phyloP scores from a whole-genome alignment of 2,113 vertebrate species.

The Chrysemys picta region DNA sequence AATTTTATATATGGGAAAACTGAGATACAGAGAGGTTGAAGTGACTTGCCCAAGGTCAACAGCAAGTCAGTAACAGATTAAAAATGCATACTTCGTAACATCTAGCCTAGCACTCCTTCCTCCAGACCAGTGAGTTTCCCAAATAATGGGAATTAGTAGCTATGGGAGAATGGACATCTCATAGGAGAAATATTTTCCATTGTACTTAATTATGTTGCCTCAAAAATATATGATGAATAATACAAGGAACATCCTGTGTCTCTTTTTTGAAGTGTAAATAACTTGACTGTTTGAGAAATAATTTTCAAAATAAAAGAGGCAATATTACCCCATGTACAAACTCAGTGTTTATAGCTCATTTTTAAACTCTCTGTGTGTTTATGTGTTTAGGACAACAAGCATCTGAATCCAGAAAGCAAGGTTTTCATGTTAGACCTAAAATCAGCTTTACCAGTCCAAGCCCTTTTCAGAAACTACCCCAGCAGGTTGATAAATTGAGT shows the following conservation, averaged over 20 bases:
- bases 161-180: background rate
- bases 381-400: conserved; percentile 19
- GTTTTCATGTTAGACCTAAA: conserved; percentile 23
- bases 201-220: background rate
- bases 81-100: background rate
- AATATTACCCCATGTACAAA: conserved; percentile 21
- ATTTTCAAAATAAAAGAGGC: background rate
- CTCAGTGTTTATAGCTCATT: conserved; percentile 24
- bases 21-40: background rate
- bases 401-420: conserved; percentile 31
- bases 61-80: background rate
- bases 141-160: background rate
- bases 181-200: background rate
- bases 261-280: background rate
- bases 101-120: background rate
- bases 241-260: background rate
- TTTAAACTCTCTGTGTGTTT: background rate
- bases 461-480: background rate
- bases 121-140: background rate
- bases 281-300: background rate
- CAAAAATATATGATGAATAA: background rate
- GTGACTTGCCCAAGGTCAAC: background rate
- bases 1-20: background rate
- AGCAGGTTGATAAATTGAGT: background rate
- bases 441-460: background rate